Conservation (phyloP, 2,888 invertebrate species). For the Dendrolimus houi region DNA sequence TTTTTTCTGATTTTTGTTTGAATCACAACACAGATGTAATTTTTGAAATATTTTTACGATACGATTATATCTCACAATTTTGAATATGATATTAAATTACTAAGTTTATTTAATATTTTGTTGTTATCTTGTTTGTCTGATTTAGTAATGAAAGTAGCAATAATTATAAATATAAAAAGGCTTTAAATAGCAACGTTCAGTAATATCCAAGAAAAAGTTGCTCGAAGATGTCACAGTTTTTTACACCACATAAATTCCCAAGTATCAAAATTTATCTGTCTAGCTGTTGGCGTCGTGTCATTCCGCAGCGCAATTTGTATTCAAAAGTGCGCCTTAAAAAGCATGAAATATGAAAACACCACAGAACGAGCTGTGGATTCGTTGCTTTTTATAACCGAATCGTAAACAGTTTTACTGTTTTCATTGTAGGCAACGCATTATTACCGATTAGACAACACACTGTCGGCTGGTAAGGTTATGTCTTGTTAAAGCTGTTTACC, state of each 20-base stretch:
- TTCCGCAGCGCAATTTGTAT: conserved; percentile 43
- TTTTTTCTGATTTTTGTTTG: no score
- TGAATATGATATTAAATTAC: no score
- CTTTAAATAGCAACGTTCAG: background rate
- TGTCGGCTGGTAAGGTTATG: conserved; percentile 23
- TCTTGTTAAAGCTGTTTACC: conserved; percentile 16
- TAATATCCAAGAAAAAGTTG: background rate
- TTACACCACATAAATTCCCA: conserved; percentile 6
- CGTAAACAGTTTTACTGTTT: conserved; percentile 48
- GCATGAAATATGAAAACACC: conserved; percentile 43
- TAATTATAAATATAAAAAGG: no score
- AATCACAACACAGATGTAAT: no score
- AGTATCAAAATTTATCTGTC: conserved; percentile 15
- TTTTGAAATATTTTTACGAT: no score
- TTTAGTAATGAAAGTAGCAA: no score
- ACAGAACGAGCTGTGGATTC: conserved; percentile 19
- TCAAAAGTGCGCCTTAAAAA: conserved; percentile 28
- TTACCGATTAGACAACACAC: conserved; percentile 31
- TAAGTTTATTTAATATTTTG: no score
- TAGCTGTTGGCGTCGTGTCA: conserved; percentile 12
- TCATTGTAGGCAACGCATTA: conserved; percentile 32
- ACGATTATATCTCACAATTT: no score
- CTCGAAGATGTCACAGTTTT: background rate
- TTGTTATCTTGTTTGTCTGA: no score
- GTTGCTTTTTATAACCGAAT: conserved; percentile 28